These are phyloP conservation scores for Ginglymostoma cirratum DNA, from an alignment of 2,113 vertebrate genomes.

Conservation along the genomic window DNA sequence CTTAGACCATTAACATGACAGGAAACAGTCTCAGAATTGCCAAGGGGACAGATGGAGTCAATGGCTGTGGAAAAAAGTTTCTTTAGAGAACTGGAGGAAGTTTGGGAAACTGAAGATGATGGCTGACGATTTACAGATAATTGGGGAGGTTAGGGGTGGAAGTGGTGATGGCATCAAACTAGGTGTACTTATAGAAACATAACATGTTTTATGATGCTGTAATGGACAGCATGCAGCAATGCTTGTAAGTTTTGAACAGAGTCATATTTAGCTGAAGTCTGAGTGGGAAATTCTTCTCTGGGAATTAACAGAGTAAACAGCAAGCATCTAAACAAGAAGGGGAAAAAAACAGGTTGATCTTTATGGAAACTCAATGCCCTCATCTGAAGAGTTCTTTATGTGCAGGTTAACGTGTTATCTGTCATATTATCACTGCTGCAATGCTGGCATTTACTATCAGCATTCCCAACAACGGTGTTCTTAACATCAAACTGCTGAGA, in stretches of 20 bases:
- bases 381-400: background rate
- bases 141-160: background rate
- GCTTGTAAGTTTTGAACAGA: background rate
- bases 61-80: background rate
- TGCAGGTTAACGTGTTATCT: background rate
- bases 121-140: too few species aligned
- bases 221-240: background rate
- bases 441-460: background rate
- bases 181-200: background rate
- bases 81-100: background rate
- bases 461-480: background rate
- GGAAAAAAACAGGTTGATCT: background rate
- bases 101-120: background rate
- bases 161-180: background rate
- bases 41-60: background rate
- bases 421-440: background rate
- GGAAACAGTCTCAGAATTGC: background rate
- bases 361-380: conserved; percentile 10
- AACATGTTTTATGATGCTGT: background rate
- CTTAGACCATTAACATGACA: background rate
- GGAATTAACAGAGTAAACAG: background rate
- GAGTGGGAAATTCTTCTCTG: background rate
- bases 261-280: background rate
- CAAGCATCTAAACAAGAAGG: background rate
- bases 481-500: background rate